Base-by-base conservation (phyloP, 37 sponge, comb jelly and placozoan species). In the Crambe crambe region DNA sequence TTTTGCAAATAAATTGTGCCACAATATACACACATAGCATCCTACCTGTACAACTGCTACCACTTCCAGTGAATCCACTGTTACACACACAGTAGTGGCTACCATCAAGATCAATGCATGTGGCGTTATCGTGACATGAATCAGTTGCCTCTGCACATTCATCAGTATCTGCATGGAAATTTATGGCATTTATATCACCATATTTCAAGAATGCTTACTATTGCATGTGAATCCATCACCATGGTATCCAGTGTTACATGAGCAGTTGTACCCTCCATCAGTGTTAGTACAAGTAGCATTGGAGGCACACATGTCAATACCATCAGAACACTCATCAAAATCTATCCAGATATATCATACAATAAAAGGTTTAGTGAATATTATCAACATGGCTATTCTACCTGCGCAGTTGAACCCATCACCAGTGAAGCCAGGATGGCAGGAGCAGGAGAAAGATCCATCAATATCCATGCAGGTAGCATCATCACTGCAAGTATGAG, bases 371-470 rank as follows among this genome's bases (percentile, higher is more conserved):
- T n/a, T n/a, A n/a, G n/a, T n/a, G n/a, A n/a, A n/a, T n/a, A n/a
- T n/a, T n/a, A n/a, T n/a, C n/a, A n/a, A n/a, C n/a, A n/a, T n/a
- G n/a, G n/a, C n/a, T n/a, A n/a, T n/a, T n/a, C n/a, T 58, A 76
- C 81, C 27, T 51, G 37, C 1, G 32, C 79, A 79, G 56, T 54
- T 30, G 5, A 29, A 4, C 21, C 79, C 79, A 79, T 67, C 32
- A 51, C 79, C 79, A n/a, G 37, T 66, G 41, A 51, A 75, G 22
- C 79, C 79, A 67, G 34, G 0, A 25, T 31, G 44, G 23, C 79
- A 79, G 51, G 56, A 38, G 78, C 92, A 91, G n/a, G 26, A 65
- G 62, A 74, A 91, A 30, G 80, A 83, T 34, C 92, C 88, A 38
- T 29, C 22, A 41, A 71, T 91, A 56, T 91, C 83, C 22, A 5